A percentile compares a stretch with the other conserved stretches of the same genome.
Conservation (phyloP, 2,888 invertebrate genomes). For the Cybosia mesomella region DNA sequence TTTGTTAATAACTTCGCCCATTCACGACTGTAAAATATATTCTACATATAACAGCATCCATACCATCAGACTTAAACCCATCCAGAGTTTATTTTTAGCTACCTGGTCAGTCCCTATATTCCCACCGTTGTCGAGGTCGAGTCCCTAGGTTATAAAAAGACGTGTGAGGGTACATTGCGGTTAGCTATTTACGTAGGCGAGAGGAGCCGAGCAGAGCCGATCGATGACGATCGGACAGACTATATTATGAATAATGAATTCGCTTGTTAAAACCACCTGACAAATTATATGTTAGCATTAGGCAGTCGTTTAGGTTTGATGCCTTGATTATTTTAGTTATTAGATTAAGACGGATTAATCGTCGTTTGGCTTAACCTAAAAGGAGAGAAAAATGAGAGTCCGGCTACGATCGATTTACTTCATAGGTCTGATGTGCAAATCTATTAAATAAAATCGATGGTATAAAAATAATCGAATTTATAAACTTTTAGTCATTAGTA, state of each 20-base stretch:
- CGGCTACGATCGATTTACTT: too few species aligned
- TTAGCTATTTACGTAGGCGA: conserved; percentile 14
- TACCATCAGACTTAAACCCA: not conserved
- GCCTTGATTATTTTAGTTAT: not conserved
- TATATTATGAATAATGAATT: conserved; percentile 13
- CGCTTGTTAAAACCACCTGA: not conserved
- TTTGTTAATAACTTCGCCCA: not conserved
- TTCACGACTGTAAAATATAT: not conserved
- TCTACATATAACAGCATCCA: not conserved
- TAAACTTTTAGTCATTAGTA: not conserved
- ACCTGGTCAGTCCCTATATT: conserved; percentile 3
- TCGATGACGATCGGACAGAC: conserved; percentile 1
- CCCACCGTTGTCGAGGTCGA: not conserved
- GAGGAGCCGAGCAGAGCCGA: conserved; percentile 10
- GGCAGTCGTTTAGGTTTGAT: not conserved
- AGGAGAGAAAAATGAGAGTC: too few species aligned
- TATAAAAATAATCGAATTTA: not conserved
- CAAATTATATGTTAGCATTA: not conserved
- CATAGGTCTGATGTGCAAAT: too few species aligned
- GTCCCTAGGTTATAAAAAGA: conserved; percentile 18
- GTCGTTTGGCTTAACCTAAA: too few species aligned
- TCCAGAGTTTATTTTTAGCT: not conserved
- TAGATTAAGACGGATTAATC: not conserved
- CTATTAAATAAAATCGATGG: too few species aligned
- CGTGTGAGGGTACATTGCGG: conserved; percentile 9